Percentiles rank a stretch among this genome's conserved stretches.
These are phyloP conservation scores for Pogonomyrmex barbatus DNA, from an alignment of 1,140 invertebrate species.

Conservation along the genomic window DNA sequence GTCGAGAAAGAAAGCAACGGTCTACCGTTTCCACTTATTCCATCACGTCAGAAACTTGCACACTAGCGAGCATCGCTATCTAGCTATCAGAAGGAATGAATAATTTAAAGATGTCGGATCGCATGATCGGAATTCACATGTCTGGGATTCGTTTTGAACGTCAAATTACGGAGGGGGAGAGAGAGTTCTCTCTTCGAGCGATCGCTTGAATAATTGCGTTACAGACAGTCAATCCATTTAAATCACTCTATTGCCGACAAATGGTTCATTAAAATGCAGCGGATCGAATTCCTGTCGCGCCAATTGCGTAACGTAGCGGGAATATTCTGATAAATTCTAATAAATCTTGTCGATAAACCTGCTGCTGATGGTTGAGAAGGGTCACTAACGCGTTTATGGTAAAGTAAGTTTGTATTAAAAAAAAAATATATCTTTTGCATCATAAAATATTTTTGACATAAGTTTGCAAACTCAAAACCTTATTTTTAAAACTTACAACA, in stretches of 20 bases:
- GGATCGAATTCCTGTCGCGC: slow-evolving; percentile 71
- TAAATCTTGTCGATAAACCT: slow-evolving; percentile 67
- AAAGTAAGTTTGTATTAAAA: slow-evolving; percentile 40
- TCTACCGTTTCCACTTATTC: slow-evolving; percentile 67
- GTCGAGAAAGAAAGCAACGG: slow-evolving; percentile 37
- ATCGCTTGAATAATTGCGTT: slow-evolving; percentile 76
- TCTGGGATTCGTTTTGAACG: slow-evolving; percentile 76
- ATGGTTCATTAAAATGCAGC: slow-evolving; percentile 76
- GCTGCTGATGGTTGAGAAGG: slow-evolving; percentile 27
- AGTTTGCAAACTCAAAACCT: background rate
- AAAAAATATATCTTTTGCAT: slow-evolving; percentile 30
- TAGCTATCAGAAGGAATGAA: slow-evolving; percentile 70
- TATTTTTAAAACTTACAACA: background rate
- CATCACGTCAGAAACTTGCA: slow-evolving; percentile 40
- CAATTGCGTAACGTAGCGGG: slow-evolving; percentile 61
- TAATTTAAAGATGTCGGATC: slow-evolving; percentile 75
- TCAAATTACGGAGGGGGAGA: slow-evolving; percentile 70
- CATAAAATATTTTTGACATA: background rate
- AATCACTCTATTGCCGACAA: slow-evolving; percentile 74
- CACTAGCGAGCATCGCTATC: slow-evolving; percentile 21
- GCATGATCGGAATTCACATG: slow-evolving; percentile 73
- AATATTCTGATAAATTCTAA: slow-evolving; percentile 74
- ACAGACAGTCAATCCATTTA: slow-evolving; percentile 76
- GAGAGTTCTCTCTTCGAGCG: slow-evolving; percentile 61
- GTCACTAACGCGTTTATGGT: slow-evolving; percentile 22